Conservation (phyloP, 2,797 vertebrate genomes). For the Amphiprion clarkii region DNA sequence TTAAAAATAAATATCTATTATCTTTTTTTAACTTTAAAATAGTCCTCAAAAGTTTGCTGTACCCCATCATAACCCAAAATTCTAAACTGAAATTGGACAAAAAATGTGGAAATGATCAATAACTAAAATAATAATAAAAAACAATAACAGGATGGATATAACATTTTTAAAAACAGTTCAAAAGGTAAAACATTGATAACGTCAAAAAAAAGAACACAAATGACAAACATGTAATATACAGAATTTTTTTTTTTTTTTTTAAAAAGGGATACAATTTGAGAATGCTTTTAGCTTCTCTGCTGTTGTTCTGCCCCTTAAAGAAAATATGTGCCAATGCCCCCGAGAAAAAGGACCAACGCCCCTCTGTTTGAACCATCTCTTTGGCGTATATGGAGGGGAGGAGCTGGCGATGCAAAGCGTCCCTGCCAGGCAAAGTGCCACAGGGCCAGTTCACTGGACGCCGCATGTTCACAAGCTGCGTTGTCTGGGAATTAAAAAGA, state of each 20-base stretch:
- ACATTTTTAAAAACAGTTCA: constrained; percentile 74
- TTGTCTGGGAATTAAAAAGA: constrained; percentile 36
- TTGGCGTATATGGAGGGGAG: constrained; percentile 81
- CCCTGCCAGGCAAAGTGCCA: constrained; percentile 67
- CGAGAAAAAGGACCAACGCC: constrained; percentile 68
- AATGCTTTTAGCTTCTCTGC: constrained; percentile 70
- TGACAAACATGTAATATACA: constrained; percentile 82
- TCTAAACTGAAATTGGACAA: constrained; percentile 72
- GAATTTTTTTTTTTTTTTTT: constrained; percentile 36
- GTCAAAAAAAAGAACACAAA: constrained; percentile 59
- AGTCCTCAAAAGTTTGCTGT: constrained; percentile 74
- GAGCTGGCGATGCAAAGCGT: constrained; percentile 62
- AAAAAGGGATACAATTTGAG: constrained; percentile 78
- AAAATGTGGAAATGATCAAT: constrained; percentile 63
- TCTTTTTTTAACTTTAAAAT: constrained; percentile 78
- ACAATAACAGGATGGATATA: constrained; percentile 75
- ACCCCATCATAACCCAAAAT: constrained; percentile 75
- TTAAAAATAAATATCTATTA: constrained; percentile 88
- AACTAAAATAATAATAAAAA: constrained; percentile 46
- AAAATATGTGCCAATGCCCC: constrained; percentile 83
- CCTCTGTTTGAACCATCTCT: constrained; percentile 78
- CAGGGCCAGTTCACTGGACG: constrained; percentile 74
- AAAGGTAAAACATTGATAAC: constrained; percentile 73
- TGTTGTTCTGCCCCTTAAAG: constrained; percentile 68
- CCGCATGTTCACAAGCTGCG: constrained; percentile 50